phyloP scores from a whole-genome alignment of 1,140 invertebrate genomes.

The Nomia melanderi region DNA sequence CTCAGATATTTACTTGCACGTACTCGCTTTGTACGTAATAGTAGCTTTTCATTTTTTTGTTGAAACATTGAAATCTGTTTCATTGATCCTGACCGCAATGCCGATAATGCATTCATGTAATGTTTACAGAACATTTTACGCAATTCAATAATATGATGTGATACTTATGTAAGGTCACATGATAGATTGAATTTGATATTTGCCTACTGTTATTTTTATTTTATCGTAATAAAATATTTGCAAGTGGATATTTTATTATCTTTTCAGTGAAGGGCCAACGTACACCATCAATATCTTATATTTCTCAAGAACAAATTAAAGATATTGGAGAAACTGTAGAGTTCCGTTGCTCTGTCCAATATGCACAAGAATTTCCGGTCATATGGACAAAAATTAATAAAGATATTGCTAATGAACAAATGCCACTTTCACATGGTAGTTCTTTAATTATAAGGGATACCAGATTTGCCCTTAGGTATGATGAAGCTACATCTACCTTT shows the following conservation, averaged over 20 bases:
- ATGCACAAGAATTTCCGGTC: conserved; percentile 91
- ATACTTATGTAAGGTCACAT: neutral
- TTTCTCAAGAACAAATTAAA: conserved; percentile 94
- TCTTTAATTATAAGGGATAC: conserved; percentile 92
- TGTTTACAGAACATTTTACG: neutral
- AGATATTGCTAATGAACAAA: conserved; percentile 80
- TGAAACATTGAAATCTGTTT: neutral
- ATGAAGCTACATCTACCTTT: conserved; percentile 89
- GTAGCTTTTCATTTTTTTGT: neutral
- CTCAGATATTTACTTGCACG: neutral
- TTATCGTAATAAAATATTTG: neutral
- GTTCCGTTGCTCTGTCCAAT: conserved; percentile 93
- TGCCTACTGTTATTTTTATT: neutral
- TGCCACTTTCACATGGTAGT: conserved; percentile 90
- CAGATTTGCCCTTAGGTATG: conserved; percentile 91
- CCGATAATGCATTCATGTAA: neutral
- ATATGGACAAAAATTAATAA: conserved; percentile 88
- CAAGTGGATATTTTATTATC: neutral
- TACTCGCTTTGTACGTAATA: neutral
- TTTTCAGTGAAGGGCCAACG: conserved; percentile 85
- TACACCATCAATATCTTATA: conserved; percentile 94
- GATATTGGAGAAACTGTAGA: conserved; percentile 95
- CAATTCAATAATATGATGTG: neutral
- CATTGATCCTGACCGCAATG: neutral
- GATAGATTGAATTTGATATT: neutral